Evolutionary conservation across 2,797 vertebrate species (phyloP).

Genomic region (Epinephelus coioides): DNA sequence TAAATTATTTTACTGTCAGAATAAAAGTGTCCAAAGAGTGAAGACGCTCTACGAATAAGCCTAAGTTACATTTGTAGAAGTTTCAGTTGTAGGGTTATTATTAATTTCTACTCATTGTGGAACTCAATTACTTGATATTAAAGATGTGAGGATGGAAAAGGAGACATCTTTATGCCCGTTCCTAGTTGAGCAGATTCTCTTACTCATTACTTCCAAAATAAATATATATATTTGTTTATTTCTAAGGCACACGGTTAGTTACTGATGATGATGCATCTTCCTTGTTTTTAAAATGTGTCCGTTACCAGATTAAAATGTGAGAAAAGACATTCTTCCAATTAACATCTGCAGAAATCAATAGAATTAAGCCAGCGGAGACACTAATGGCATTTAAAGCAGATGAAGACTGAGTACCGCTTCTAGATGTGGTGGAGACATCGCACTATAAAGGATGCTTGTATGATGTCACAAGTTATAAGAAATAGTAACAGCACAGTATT

Average conservation of each 20-base stretch:
- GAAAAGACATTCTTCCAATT: neutral
- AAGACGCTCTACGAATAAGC: no score
- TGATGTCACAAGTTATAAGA: neutral
- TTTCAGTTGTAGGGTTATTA: no score
- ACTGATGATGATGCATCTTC: neutral
- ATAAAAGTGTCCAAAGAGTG: no score
- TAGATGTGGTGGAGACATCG: neutral
- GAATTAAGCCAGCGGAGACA: neutral
- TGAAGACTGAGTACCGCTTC: neutral
- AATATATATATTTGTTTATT: neutral
- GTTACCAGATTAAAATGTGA: neutral
- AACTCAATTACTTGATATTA: no score
- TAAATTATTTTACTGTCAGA: no score
- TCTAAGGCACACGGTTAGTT: neutral
- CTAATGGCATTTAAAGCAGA: neutral
- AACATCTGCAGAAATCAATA: neutral
- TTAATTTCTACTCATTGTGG: no score
- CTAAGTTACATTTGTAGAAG: no score
- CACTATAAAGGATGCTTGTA: neutral
- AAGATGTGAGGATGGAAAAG: neutral
- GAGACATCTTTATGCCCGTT: neutral
- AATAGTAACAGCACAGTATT: neutral
- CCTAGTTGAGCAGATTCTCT: neutral
- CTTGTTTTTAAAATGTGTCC: neutral
- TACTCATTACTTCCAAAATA: neutral